Evolutionary conservation across 2,888 invertebrate genomes (phyloP), one percentile per base, ranked within the genome.

Genomic region (Pteria penguin): DNA sequence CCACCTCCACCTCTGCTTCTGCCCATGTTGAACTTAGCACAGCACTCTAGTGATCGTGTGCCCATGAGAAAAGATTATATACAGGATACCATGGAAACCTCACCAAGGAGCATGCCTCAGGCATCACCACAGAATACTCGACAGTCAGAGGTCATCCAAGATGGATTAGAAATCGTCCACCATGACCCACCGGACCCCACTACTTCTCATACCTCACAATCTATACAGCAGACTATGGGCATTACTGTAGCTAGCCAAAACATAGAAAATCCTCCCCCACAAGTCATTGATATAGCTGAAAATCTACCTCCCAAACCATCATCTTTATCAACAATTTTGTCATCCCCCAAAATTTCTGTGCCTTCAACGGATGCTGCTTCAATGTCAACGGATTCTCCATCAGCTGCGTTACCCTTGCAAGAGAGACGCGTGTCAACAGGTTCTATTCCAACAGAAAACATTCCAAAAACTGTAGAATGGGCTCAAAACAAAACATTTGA

Each of bases 141-240:
- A 58, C 45, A 36, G 22, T 26, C 36, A 26, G 72, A 75, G 52
- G 36, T 68, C 18, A 52, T 68, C 27, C 72, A 79, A 60, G 78
- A 79, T 33, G 65, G 70, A 60, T 69, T 79, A 65, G 78, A 79
- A 66, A 60, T 75, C 33, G 58, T 79, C 18, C 75, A 75, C n/a
- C 27, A 69, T 26, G 78, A 79, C 24, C 55, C 57, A 5, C 75
- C 75, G 24, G 58, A 58, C 24, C 73, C 68, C n/a, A 36, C 57
- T 54, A 60, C 60, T 33, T 32, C 36, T 61, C 60, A 60, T 33
- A 32, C 22, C 45, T 57, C 33, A 32, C 67, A 61, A 32, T 60
- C 58, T 65, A 66, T 54, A 67, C 75, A 45, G 57, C 68, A 68
- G 55, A 69, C 52, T 27, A 58, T 75, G 58, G 60, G 68, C 22